phyloP scores from a whole-genome alignment of 2,888 invertebrate species.

The Archips xylosteana region DNA sequence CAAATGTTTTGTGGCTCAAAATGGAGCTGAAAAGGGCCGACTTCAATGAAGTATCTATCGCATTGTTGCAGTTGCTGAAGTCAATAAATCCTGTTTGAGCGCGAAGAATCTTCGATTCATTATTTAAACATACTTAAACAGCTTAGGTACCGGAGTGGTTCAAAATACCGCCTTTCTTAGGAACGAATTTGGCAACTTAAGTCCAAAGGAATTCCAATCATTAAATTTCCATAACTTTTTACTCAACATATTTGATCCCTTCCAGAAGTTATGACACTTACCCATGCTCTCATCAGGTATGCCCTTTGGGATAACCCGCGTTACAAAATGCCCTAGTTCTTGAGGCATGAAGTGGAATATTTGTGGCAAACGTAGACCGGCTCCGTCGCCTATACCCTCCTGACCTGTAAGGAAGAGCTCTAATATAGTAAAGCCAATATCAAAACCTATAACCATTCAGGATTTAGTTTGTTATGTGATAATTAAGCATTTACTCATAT shows the following conservation, averaged over 20 bases:
- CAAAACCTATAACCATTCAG: no score
- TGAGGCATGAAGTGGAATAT: conserved; percentile 91
- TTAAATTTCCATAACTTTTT: not conserved
- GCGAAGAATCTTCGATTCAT: no score
- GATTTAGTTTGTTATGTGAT: no score
- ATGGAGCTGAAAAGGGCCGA: no score
- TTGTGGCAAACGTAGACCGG: conserved; percentile 85
- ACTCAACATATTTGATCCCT: not conserved
- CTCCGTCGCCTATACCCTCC: conserved; percentile 81
- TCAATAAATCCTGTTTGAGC: no score
- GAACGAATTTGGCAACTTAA: not conserved
- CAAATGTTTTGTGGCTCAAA: no score
- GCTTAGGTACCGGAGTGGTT: not conserved
- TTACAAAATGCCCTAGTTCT: conserved; percentile 91
- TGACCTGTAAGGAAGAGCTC: conserved; percentile 60
- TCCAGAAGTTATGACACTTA: conserved; percentile 68
- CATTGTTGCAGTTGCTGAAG: no score
- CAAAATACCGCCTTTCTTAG: not conserved
- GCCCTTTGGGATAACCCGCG: conserved; percentile 89
- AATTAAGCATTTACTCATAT: no score
- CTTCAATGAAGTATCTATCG: no score
- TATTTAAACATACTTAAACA: no score
- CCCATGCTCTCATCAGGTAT: conserved; percentile 89
- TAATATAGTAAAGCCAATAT: no score
- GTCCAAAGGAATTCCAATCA: not conserved